Percentiles rank a stretch among this genome's conserved stretches.
Conservation (phyloP, 2,113 vertebrate genomes). For the Baryphthengus martii region DNA sequence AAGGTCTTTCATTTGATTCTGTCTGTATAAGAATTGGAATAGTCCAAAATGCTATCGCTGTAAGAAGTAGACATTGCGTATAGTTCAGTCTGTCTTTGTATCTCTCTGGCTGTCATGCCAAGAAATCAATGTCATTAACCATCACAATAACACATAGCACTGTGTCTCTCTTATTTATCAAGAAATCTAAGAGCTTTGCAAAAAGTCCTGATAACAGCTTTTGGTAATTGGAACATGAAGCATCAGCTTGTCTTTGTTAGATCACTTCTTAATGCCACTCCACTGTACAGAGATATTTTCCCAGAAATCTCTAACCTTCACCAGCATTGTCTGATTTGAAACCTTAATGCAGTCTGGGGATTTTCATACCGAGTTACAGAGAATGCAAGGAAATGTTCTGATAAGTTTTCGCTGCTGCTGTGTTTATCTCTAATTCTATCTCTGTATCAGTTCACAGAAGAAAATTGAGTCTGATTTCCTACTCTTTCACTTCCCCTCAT, state of each 20-base stretch:
- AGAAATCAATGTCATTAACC: conserved; percentile 37
- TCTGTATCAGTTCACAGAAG: neutral
- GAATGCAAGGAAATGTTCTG: neutral
- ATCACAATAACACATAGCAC: conserved; percentile 5
- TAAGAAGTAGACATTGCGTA: neutral
- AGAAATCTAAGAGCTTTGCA: conserved; percentile 18
- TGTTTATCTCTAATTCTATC: conserved; percentile 17
- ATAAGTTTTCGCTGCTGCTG: neutral
- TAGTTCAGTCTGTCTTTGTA: neutral
- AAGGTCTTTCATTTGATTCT: neutral
- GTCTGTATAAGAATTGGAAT: neutral
- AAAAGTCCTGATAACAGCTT: conserved; percentile 14
- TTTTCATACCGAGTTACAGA: conserved; percentile 9
- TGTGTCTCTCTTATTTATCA: conserved; percentile 32
- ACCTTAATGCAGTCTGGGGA: conserved; percentile 24
- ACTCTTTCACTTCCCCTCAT: neutral
- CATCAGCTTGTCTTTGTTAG: conserved; percentile 40
- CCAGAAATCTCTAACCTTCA: conserved; percentile 40
- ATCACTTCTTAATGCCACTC: conserved; percentile 10
- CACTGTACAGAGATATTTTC: neutral
- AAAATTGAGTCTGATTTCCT: conserved; percentile 14
- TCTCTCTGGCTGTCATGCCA: neutral
- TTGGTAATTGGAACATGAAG: conserved; percentile 44
- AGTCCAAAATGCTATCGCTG: neutral
- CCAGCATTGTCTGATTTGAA: neutral